Evolutionary conservation across 2,113 vertebrate species (phyloP), one percentile per base, ranked within the genome.

Genomic region (Nerophis ophidion): DNA sequence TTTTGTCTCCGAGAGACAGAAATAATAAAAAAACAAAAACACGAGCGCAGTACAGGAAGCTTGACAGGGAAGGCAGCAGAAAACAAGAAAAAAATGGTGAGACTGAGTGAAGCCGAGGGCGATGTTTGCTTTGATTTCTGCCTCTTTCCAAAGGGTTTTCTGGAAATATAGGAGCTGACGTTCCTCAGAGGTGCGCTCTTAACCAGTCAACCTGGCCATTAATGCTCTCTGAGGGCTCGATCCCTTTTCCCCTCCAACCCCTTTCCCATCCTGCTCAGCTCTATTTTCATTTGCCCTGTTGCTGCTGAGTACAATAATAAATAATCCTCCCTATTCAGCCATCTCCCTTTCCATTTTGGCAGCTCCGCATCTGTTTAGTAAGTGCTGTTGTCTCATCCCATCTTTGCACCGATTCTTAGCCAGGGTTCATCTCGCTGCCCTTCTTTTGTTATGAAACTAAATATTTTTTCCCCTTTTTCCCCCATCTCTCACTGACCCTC

Each of bases 371-470:
- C 73, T 81, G 71, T 75, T 71, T 71, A 79, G 74, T 81, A 76
- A 77, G 76, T 63, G 47, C 68, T 70, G 52, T 84, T 73, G 72
- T 80, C 73, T 82, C 70, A 60, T 64, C 76, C 83, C 83, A 85
- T 87, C 81, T 86, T 81, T 70, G 81, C 81, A 69, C 76, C 77
- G 83, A 87, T 84, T 86, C 63, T 63, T 77, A 77, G 81, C 68
- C 61, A 72, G 62, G 61, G 71, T 85, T 76, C 70, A 71, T 85
- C 72, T 78, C 15, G 10, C 70, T 75, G 70, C 75, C 69, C 63
- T 72, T 66, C 55, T 67, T 81, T 71, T 89, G 73, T 87, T 88
- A 84, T 88, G 85, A 88, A 88, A 89, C 71, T 33, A 5, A 77
- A 83, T 72, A 69, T 62, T 52, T 56, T 48, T 46, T 35, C 16